Evolutionary conservation across 2,113 vertebrate species (phyloP).

Genomic region (Salvelinus namaycush): DNA sequence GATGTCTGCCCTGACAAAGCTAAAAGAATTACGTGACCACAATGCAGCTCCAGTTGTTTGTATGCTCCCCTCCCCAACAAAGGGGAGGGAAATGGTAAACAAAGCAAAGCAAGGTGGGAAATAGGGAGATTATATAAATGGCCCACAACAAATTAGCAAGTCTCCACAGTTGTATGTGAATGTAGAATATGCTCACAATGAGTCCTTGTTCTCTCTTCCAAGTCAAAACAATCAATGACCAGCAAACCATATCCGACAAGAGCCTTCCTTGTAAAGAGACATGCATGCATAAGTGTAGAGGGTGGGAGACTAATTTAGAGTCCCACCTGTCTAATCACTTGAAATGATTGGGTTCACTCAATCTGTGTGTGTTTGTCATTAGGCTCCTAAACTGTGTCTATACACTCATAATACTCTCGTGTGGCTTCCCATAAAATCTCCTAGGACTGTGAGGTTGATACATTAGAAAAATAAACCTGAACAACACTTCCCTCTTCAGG

Average conservation of each 20-base stretch:
- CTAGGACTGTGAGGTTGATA: background rate
- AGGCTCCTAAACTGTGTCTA: too few species aligned
- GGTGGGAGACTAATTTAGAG: too few species aligned
- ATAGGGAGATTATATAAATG: slow-evolving; percentile 43
- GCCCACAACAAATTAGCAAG: slow-evolving; percentile 54
- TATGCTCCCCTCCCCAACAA: slow-evolving; percentile 44
- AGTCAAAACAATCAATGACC: background rate
- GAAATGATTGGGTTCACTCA: too few species aligned
- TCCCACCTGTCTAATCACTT: too few species aligned
- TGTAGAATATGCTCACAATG: slow-evolving; percentile 30
- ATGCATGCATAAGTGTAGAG: too few species aligned
- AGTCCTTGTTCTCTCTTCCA: background rate
- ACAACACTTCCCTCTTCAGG: slow-evolving; percentile 1
- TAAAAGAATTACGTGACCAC: slow-evolving; percentile 62
- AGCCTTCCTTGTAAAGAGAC: background rate
- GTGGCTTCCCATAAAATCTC: too few species aligned
- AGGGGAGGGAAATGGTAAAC: slow-evolving; percentile 43
- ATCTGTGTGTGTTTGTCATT: too few species aligned
- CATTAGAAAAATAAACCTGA: background rate
- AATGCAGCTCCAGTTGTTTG: slow-evolving; percentile 47
- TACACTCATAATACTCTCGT: too few species aligned
- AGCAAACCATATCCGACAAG: background rate
- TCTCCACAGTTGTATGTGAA: slow-evolving; percentile 29
- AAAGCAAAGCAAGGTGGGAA: slow-evolving; percentile 44
- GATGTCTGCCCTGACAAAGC: slow-evolving; percentile 60